A percentile compares a stretch with the other conserved stretches of the same genome.
Conservation (phyloP, 37 sponge, comb jelly and placozoan species). For the Hormiphora californensis region DNA sequence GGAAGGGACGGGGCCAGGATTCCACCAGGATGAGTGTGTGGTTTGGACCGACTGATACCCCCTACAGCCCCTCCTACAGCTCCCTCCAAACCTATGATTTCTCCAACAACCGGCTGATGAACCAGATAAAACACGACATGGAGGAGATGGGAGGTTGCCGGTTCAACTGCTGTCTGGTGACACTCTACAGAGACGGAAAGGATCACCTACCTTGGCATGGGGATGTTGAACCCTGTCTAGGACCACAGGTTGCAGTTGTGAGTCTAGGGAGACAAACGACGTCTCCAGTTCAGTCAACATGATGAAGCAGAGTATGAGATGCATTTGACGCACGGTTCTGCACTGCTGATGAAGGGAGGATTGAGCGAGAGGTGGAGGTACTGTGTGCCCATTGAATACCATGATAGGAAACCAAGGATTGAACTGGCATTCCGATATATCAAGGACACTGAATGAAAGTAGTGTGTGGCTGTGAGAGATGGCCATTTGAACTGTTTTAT, state of each 20-base stretch:
- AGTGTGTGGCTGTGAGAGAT: too few relatives aligned
- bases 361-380: neutral
- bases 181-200: constrained; percentile 21
- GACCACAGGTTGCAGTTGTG: neutral
- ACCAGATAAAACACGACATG: neutral
- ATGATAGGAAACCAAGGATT: neutral
- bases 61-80: neutral
- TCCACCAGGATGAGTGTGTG: neutral
- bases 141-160: neutral
- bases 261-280: constrained; percentile 10
- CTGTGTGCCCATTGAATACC: constrained; percentile 23
- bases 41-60: constrained; percentile 12
- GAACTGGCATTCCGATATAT: constrained; percentile 8
- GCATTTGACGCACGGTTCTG: constrained; percentile 6
- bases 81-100: neutral
- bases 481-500: too few relatives aligned
- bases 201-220: constrained; percentile 12
- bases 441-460: neutral
- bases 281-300: constrained; percentile 5
- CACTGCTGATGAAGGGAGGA: constrained; percentile 19
- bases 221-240: constrained; percentile 8
- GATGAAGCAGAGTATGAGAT: neutral
- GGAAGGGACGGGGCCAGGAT: neutral
- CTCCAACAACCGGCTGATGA: neutral
- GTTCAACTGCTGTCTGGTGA: constrained; percentile 45